These are phyloP conservation scores for Microcebus ravelobensis DNA, from an alignment of 2,113 vertebrate genomes.

Conservation along the genomic window DNA sequence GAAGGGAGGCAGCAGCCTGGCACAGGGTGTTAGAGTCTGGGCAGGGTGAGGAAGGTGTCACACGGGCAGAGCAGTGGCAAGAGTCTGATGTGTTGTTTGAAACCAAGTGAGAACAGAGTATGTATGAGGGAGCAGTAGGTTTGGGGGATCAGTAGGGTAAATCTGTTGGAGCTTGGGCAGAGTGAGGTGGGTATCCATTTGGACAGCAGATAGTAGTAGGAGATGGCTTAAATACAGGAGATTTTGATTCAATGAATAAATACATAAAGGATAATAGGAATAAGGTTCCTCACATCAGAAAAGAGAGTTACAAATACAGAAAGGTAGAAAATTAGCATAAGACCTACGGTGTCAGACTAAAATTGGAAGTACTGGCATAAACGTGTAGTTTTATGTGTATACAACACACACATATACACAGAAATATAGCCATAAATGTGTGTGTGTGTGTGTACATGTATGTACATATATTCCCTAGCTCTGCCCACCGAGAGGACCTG, in stretches of 20 bases:
- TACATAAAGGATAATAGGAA: neutral
- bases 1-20: neutral
- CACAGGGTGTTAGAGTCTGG: neutral
- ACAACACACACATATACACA: neutral
- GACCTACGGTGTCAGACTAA: neutral
- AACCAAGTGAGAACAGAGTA: neutral
- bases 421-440: neutral
- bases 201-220: neutral
- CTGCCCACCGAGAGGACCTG: neutral
- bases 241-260: neutral
- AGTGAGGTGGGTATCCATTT: neutral
- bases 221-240: neutral
- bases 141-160: neutral
- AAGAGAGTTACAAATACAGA: neutral
- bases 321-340: slow-evolving; percentile 38
- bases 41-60: neutral
- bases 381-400: neutral
- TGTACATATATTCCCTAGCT: neutral
- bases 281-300: neutral
- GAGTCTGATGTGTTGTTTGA: neutral
- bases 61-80: neutral
- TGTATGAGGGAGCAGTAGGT: neutral
- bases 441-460: too few relatives aligned
- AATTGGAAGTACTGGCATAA: neutral
- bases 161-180: neutral